Base-by-base conservation (phyloP, 2,797 vertebrate species). In the Dendrocincla fuliginosa region DNA sequence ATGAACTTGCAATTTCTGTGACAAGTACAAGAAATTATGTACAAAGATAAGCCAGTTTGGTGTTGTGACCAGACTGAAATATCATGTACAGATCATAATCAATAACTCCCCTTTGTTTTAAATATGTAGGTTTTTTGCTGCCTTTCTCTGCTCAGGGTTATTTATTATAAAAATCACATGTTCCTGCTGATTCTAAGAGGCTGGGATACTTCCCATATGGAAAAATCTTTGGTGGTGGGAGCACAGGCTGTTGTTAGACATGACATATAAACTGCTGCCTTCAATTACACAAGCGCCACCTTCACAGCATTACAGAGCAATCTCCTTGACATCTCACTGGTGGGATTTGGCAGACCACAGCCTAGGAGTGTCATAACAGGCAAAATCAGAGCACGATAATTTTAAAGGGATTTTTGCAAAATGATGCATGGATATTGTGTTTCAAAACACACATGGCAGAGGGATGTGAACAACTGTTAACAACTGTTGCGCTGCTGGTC, bases 401-500 rank as follows among this genome's bases (percentile, higher is more conserved):
- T 70, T 55, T 24, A 53, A 70, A 25, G 16, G 25, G n/a, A 19
- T 41, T 87, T 82, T 76, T 65, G 23, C 41, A 70, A 55, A 75
- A 24, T 0, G 2, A 11, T 27, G 8, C 6, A 15, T 9, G 28
- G 41, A 24, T 81, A 25, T 16, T 50, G 24, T 17, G 13, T 35
- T 84, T 64, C 67, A 56, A 68, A 53, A 30, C 2, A 12, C 7
- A 2, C 7, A 0, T 2, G 16, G 13, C 0, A 0, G 19, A 50
- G 35, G 39, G 68, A 77, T 61, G 63, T 11, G 47, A 27, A 56
- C 53, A 55, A 2, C 16, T 23, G 42, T 25, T 73, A 30, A 24
- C 28, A 30, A 3, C 13, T 0, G 0, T n/a, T 4, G 13, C 0
- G 1, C 27, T 85, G 71, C 63, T 2, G 6, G 4, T 84, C 27